phyloP scores from a whole-genome alignment of 92 coral and sea anemone genomes.

The Epizoanthus ramosus region DNA sequence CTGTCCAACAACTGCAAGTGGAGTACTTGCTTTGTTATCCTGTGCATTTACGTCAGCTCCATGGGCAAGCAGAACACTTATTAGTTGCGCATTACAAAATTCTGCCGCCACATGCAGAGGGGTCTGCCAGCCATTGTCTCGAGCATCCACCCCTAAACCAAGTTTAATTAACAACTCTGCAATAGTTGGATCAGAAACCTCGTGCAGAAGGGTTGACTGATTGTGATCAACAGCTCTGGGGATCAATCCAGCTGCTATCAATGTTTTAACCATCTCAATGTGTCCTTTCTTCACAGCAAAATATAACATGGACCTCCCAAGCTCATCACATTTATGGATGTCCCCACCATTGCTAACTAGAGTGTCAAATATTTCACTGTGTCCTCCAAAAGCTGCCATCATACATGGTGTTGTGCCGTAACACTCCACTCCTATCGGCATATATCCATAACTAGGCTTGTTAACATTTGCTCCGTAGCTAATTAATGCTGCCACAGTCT shows the following conservation, averaged over 20 bases:
- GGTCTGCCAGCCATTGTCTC: slow-evolving; percentile 7
- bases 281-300: slow-evolving; percentile 25
- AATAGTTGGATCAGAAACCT: background rate
- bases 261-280: background rate
- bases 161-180: slow-evolving; percentile 22
- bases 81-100: slow-evolving; percentile 2
- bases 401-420: slow-evolving; percentile 39
- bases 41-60: slow-evolving; percentile 42
- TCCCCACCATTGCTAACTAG: slow-evolving; percentile 30
- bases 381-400: slow-evolving; percentile 42
- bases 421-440: slow-evolving; percentile 35
- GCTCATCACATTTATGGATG: slow-evolving; percentile 4
- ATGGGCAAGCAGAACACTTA: slow-evolving; percentile 9
- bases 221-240: slow-evolving; percentile 2
- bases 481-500: slow-evolving; percentile 28
- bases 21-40: slow-evolving; percentile 19
- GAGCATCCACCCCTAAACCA: slow-evolving; percentile 15
- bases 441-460: slow-evolving; percentile 27
- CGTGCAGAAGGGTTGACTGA: slow-evolving; percentile 24
- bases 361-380: background rate
- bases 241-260: slow-evolving; percentile 1
- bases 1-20: background rate
- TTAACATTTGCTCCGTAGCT: slow-evolving; percentile 36
- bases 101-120: slow-evolving; percentile 40
- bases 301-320: slow-evolving; percentile 27